Evolutionary conservation across 2,888 invertebrate genomes (phyloP), one percentile per base, ranked within the genome.

Genomic region (Yponomeuta sedellus): DNA sequence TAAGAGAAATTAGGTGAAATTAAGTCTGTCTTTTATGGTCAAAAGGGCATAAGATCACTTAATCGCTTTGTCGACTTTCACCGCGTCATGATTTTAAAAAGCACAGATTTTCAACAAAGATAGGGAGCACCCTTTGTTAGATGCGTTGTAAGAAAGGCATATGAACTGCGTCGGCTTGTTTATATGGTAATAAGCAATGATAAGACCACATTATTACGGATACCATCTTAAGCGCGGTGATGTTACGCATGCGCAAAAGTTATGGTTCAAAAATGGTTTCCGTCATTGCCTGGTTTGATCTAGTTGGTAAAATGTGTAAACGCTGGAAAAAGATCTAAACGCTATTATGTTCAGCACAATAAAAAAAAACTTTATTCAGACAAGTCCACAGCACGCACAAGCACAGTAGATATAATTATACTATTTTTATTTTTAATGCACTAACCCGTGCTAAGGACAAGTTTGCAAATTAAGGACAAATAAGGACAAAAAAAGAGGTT

Each of bases 11-110:
- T 52, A 52, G 44, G 44, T 52, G 44, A 52, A 52, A 52, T 52
- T 16, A 16, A 4, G 44, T 16, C 44, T 34, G 44, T 52, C 3
- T 12, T 52, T 52, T 52, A 22, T 59, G 59, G 59, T 59, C 59
- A 59, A 59, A 59, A 59, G 59, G 59, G 59, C 59, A 59, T 12
- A 59, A 59, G 59, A 59, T 59, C 25, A 59, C 20, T 20, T 19
- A 11, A 22, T 11, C 59, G 22, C 20, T 20, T 19, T 10, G 6
- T 59, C 25, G 10, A 59, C 59, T 59, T 59, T 59, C 59, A 59
- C 59, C 25, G 25, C 25, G 20, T 22, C 20, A 52, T 52, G 2
- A 3, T 52, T 52, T 52, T 52, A 16, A 52, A 52, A 52, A 52
- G 44, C 44, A 52, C 16, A 52, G 44, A 52, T 52, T 52, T 52